These are phyloP conservation scores for Imbricaverruca yamaguchii DNA, from an alignment of 2,888 invertebrate species.

Conservation along the genomic window DNA sequence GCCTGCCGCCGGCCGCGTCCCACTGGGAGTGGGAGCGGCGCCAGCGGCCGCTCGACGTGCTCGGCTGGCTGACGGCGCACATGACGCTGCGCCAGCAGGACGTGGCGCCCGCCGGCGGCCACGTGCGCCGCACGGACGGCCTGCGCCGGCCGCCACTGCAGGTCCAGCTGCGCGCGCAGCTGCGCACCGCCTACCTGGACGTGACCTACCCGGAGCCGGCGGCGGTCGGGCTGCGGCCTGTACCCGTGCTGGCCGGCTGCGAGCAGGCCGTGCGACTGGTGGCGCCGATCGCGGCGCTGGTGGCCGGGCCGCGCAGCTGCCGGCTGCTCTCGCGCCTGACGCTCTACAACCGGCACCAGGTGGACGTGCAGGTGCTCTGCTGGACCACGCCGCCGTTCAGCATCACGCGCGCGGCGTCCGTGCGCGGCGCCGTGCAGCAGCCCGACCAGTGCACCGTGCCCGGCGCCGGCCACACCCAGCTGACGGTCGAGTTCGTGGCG, in stretches of 20 bases:
- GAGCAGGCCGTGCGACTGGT: not conserved
- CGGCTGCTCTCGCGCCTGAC: not conserved
- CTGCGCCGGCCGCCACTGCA: not conserved
- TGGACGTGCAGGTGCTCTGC: slow-evolving; percentile 15
- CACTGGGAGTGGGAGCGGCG: slow-evolving; percentile 8
- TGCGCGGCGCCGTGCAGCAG: not conserved
- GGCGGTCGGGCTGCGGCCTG: not conserved
- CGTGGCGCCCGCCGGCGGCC: not conserved
- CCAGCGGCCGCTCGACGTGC: slow-evolving; percentile 4
- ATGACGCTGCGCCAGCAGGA: not conserved
- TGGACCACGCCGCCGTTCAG: slow-evolving; percentile 7
- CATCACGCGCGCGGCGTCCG: not conserved
- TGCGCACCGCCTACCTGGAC: slow-evolving; percentile 14
- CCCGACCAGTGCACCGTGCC: slow-evolving; percentile 2
- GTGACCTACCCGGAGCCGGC: not conserved
- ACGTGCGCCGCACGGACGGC: not conserved
- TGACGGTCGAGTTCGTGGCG: not conserved
- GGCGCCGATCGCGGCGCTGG: slow-evolving; percentile 10
- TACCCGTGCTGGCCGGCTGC: slow-evolving; percentile 3
- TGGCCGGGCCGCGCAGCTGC: not conserved
- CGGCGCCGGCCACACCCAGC: not conserved
- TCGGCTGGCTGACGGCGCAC: slow-evolving; percentile 16
- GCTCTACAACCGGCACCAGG: not conserved
- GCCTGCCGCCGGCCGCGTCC: slow-evolving; percentile 6
- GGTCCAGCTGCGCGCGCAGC: slow-evolving; percentile 17